A percentile compares a stretch with the other conserved stretches of the same genome.
phyloP scores from a whole-genome alignment of 2,888 invertebrate species.

The Synanthedon andrenaeformis region DNA sequence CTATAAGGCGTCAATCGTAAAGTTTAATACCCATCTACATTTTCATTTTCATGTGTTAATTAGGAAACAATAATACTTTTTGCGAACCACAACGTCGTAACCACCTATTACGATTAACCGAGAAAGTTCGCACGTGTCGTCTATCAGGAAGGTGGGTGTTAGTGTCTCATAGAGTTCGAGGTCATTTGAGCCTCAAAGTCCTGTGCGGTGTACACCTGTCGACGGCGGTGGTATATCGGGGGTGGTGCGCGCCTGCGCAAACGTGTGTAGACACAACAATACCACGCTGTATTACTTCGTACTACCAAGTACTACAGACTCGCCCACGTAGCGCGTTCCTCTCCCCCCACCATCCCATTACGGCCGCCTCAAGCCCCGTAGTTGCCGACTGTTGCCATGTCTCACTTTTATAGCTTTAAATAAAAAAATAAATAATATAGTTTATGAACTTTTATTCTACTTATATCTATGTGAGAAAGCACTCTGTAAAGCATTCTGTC shows the following conservation, averaged over 20 bases:
- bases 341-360: constrained; percentile 16
- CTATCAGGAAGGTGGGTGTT: background rate
- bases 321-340: constrained; percentile 53
- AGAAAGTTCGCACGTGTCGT: background rate
- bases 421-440: no score
- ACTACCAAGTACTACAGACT: constrained; percentile 69
- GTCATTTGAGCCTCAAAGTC: constrained; percentile 26
- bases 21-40: no score
- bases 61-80: no score
- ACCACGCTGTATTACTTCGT: constrained; percentile 49
- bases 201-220: constrained; percentile 16
- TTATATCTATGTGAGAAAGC: no score
- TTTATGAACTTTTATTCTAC: no score
- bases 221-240: constrained; percentile 10
- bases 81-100: no score
- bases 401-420: no score
- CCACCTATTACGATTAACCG: background rate
- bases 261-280: constrained; percentile 59
- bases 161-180: constrained; percentile 38
- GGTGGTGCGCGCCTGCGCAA: constrained; percentile 49
- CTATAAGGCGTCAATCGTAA: no score
- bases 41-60: no score
- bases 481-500: no score
- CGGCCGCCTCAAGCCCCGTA: constrained; percentile 6
- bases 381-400: constrained; percentile 40